Base-by-base conservation (phyloP, 1,140 invertebrate species). In the Musca domestica region DNA sequence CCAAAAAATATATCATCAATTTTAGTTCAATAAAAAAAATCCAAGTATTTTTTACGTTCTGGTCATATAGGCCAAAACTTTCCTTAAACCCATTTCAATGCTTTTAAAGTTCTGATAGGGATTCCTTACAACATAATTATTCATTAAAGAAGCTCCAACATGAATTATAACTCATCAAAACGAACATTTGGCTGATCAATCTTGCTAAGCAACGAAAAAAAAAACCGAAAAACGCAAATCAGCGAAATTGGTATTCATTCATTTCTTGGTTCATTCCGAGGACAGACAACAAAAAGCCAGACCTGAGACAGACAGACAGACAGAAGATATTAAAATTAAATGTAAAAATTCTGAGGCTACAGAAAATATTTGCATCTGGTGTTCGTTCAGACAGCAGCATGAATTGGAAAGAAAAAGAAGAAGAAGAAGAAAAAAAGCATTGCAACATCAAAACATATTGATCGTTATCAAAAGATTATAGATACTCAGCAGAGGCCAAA, bases 131-230 rank as follows among this genome's bases (percentile, higher is more conserved):
- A 61, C 56, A 61, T 61, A 61, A 61, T 34, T 61, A 61, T 61
- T 61, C 56, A 61, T 61, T 61, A 61, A 61, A 61, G 56, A 61
- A 61, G 56, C 56, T 61, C n/a, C 27, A 61, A 61, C n/a, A 30
- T 61, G 27, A 61, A 61, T 34, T 61, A 61, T 61, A 61, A 61
- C 56, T 61, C 56, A 61, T 61, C 56, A 61, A 61, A 61, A 41
- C 34, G 27, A 61, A 34, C 27, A 34, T 61, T 10, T 41, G 15
- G 22, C 56, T 61, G 27, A 61, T 61, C 56, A 61, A 61, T 61
- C 56, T 61, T 34, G 25, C 9, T 15, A 15, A 51, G 20, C 20
- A n/a, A 19, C 2, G 5, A 51, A 46, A 15, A 41, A 41, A 19
- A 34, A 41, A 19, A 61, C 10, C 2, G 5, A 7, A 20, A 23